Conservation (phyloP, 1,140 invertebrate species). For the Philopotamus ludificatus region DNA sequence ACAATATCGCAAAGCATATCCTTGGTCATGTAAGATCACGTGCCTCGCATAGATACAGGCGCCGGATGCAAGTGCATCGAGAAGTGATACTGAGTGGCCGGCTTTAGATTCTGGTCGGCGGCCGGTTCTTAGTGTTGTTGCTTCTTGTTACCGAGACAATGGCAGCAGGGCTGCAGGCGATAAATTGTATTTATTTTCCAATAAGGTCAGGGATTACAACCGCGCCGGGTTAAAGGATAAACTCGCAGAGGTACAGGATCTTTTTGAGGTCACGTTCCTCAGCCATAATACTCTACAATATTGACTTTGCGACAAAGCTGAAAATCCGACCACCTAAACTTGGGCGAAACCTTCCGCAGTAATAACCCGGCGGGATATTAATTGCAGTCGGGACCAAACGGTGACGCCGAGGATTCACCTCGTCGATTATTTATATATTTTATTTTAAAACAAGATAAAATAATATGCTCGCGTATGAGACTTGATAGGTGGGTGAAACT, state of each 20-base stretch:
- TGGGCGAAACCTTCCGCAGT: background rate
- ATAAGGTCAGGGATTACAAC: conserved; percentile 25
- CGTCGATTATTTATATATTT: background rate
- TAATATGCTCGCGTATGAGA: background rate
- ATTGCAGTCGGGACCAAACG: too few relatives aligned
- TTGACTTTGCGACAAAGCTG: conserved; percentile 11
- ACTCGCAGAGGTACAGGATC: background rate
- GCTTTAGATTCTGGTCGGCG: background rate
- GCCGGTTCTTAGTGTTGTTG: background rate
- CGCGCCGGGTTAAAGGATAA: conserved; percentile 23
- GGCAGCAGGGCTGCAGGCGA: conserved; percentile 12
- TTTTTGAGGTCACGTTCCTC: conserved; percentile 13
- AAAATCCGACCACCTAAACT: background rate
- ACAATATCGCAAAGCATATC: too few relatives aligned
- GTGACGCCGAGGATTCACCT: too few relatives aligned
- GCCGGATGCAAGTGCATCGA: background rate
- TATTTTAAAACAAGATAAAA: background rate
- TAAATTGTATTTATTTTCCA: conserved; percentile 32
- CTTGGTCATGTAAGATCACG: too few relatives aligned
- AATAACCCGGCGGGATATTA: background rate
- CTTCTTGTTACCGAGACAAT: background rate
- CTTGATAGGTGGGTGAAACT: background rate
- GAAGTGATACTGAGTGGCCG: background rate
- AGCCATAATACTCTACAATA: conserved; percentile 15
- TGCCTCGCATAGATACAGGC: too few relatives aligned